These are phyloP conservation scores for Lynx canadensis DNA, from an alignment of 2,113 vertebrate genomes.

Conservation along the genomic window DNA sequence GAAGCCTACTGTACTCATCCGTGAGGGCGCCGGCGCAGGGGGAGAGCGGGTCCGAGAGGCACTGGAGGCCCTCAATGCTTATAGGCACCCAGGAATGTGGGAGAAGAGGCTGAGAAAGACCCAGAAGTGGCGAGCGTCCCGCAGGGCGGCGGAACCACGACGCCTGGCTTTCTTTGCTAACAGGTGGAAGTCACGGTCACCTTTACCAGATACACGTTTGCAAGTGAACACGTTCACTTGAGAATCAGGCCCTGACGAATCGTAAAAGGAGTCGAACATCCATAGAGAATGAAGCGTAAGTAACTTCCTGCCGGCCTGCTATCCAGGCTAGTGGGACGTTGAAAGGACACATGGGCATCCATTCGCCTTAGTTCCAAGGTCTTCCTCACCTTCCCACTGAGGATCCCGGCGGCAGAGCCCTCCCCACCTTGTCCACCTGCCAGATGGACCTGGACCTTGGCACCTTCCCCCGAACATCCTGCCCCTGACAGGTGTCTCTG, in stretches of 20 bases:
- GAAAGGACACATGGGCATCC: rapidly evolving
- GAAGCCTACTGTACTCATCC: not conserved
- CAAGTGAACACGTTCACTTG: not conserved
- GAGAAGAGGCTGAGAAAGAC: not conserved
- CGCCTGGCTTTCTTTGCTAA: not conserved
- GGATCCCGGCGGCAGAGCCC: not conserved
- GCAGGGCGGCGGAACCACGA: no score
- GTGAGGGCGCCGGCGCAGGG: rapidly evolving
- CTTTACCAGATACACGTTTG: not conserved
- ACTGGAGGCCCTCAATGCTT: rapidly evolving
- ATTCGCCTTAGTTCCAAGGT: not conserved
- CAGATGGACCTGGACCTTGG: not conserved
- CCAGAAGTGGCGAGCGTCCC: not conserved
- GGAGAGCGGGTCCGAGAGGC: not conserved
- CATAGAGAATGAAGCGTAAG: not conserved
- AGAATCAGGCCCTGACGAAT: not conserved
- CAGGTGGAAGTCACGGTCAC: not conserved
- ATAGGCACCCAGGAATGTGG: rapidly evolving
- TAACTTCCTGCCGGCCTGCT: not conserved
- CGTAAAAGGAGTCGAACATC: not conserved
- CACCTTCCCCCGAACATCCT: not conserved
- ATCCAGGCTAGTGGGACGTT: not conserved
- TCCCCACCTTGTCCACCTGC: not conserved
- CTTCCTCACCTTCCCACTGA: not conserved
- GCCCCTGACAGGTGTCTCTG: not conserved